Percentiles rank a stretch among this genome's conserved stretches.
phyloP scores from a whole-genome alignment of 1,140 invertebrate genomes.

The Panagrolaimus sp. region DNA sequence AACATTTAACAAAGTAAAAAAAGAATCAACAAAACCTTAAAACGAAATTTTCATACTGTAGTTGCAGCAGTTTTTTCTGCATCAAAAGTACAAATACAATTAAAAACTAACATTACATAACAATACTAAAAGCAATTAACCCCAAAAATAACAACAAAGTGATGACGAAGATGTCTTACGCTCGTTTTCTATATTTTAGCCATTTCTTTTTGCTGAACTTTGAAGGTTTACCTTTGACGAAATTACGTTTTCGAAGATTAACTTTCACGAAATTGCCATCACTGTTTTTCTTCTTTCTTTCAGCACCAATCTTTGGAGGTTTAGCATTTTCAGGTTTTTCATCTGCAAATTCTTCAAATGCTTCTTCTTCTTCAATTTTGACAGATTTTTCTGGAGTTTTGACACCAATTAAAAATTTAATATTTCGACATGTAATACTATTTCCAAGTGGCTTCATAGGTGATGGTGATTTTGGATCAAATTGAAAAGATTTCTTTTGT shows the following conservation, averaged over 20 bases:
- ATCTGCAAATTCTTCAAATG: neutral
- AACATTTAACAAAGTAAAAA: no score
- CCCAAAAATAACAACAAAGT: no score
- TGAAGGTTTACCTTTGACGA: neutral
- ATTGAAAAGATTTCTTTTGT: neutral
- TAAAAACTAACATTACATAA: no score
- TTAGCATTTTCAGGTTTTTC: neutral
- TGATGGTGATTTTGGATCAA: neutral
- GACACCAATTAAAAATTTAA: neutral
- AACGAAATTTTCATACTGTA: no score
- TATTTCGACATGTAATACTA: neutral
- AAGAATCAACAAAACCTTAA: no score
- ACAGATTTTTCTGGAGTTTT: neutral
- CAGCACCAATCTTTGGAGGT: neutral
- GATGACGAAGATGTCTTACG: no score
- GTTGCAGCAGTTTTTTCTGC: no score
- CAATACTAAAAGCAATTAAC: no score
- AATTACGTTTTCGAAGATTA: conserved; percentile 2
- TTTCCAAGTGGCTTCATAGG: neutral
- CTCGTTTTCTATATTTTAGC: no score
- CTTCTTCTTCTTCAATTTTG: neutral
- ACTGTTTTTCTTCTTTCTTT: neutral
- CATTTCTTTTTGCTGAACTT: conserved; percentile 10
- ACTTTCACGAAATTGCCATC: neutral
- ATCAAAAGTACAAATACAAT: no score